phyloP scores from a whole-genome alignment of 2,888 invertebrate species.

The Cataglyphis rosenhaueri region DNA sequence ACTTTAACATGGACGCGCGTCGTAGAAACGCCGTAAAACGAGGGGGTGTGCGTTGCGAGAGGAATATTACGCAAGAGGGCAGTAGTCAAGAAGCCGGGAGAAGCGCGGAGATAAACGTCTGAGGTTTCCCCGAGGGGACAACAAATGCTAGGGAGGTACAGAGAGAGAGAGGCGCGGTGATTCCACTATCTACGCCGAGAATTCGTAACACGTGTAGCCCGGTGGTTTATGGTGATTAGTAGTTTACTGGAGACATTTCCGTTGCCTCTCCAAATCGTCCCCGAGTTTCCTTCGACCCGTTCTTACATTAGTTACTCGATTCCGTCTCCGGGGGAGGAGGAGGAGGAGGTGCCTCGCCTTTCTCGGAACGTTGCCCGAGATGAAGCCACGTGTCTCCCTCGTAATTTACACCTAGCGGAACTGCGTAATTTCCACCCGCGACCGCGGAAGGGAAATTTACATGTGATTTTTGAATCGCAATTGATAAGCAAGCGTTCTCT shows the following conservation, averaged over 20 bases:
- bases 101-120: conserved; percentile 71
- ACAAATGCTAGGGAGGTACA: conserved; percentile 72
- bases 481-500: not conserved
- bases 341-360: conserved; percentile 65
- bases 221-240: conserved; percentile 84
- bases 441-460: not conserved
- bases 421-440: conserved; percentile 7
- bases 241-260: conserved; percentile 82
- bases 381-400: conserved; percentile 51
- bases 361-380: conserved; percentile 66
- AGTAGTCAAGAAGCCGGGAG: conserved; percentile 46
- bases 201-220: conserved; percentile 83
- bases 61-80: conserved; percentile 50
- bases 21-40: conserved; percentile 6
- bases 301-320: conserved; percentile 76
- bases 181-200: conserved; percentile 79
- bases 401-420: conserved; percentile 70
- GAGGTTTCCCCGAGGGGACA: conserved; percentile 77
- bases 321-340: conserved; percentile 61
- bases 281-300: conserved; percentile 70
- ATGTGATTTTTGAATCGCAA: conserved; percentile 9
- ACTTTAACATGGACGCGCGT: not conserved
- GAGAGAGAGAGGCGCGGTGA: conserved; percentile 71
- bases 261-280: conserved; percentile 70
- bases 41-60: conserved; percentile 10